Base-by-base conservation (phyloP, 1,140 invertebrate genomes). In the Stratiolaelaps scimitus region DNA sequence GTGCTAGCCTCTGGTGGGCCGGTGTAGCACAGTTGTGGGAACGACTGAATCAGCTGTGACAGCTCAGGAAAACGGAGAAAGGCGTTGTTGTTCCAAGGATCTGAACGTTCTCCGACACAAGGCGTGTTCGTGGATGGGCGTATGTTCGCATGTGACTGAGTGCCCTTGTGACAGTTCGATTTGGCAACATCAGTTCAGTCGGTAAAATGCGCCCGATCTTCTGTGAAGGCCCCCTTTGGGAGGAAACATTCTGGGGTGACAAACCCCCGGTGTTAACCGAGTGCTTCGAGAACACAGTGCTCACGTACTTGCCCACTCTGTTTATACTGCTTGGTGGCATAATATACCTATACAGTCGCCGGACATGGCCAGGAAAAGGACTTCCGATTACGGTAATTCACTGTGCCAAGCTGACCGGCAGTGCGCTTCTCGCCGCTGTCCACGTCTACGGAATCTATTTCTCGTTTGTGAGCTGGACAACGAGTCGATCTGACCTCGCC, bases 221-320 rank as follows among this genome's bases (percentile, higher is more conserved):
- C 53, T 60, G 53, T 60, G 26, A 17, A 23, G 53, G 53, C 26
- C 53, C 53, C 13, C 2, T 60, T 26, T 60, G 13, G 53, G 53
- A 60, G 15, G 15, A 26, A 23, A 60, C 1, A 17, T 60, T 60
- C 10, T 60, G 53, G 53, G 34, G 53, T 5, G 53, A 60, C 53
- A 2, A 60, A 26, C 53, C 53, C 15, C 53, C 53, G 23, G 53
- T 60, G 13, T 34, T 60, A 4, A 60, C 53, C 26, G 53, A 60
- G 23, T 60, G 53, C 53, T 60, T 60, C 53, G 53, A 60, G 20
- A 26, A 60, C 10, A 60, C 53, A 17, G 53, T 60, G 23, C 53
- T 60, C 34, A 23, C 23, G 26, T 60, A 19, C 26, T 15, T 60
- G 15, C 53, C 53, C 15, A 26, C 15, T 2, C 20, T 60, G 15